phyloP scores from a whole-genome alignment of 2,888 invertebrate species.

The Drosophila pseudotalamancana region DNA sequence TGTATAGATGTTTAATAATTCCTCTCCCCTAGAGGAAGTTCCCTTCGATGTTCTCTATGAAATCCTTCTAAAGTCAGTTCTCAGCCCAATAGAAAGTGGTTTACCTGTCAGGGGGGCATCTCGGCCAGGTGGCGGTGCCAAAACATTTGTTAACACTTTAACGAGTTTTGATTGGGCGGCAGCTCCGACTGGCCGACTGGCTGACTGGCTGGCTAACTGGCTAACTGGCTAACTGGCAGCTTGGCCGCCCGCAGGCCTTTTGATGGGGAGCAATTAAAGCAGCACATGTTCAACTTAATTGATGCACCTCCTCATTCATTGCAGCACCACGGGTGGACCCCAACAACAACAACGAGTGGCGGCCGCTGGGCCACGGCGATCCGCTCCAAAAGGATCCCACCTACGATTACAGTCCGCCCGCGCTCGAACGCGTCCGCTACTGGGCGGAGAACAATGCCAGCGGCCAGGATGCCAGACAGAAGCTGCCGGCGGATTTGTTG shows the following conservation, averaged over 20 bases:
- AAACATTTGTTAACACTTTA: constrained; percentile 82
- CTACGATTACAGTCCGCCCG: constrained; percentile 93
- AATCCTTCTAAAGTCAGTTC: too few relatives aligned
- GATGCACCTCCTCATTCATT: constrained; percentile 28
- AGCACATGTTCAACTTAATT: constrained; percentile 45
- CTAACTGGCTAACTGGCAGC: constrained; percentile 10
- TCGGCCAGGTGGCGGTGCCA: constrained; percentile 50
- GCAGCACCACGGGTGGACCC: constrained; percentile 89
- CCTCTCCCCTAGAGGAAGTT: too few relatives aligned
- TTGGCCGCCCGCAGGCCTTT: not conserved
- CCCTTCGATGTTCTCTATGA: too few relatives aligned
- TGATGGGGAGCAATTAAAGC: constrained; percentile 60
- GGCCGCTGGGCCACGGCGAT: constrained; percentile 92
- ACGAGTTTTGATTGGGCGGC: constrained; percentile 73
- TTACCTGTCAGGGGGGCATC: not conserved
- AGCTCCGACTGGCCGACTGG: constrained; percentile 21
- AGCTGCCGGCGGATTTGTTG: constrained; percentile 68
- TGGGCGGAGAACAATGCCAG: constrained; percentile 87
- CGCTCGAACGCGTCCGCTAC: constrained; percentile 91
- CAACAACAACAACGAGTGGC: constrained; percentile 91
- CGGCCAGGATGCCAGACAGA: constrained; percentile 55
- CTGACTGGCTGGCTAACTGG: not conserved
- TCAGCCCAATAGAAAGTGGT: not conserved
- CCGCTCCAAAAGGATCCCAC: constrained; percentile 93
- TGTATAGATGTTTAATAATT: too few relatives aligned